Percentiles rank a stretch among this genome's conserved stretches.
These are phyloP conservation scores for Paraescarpia echinospica DNA, from an alignment of 1,140 invertebrate genomes.

Conservation along the genomic window DNA sequence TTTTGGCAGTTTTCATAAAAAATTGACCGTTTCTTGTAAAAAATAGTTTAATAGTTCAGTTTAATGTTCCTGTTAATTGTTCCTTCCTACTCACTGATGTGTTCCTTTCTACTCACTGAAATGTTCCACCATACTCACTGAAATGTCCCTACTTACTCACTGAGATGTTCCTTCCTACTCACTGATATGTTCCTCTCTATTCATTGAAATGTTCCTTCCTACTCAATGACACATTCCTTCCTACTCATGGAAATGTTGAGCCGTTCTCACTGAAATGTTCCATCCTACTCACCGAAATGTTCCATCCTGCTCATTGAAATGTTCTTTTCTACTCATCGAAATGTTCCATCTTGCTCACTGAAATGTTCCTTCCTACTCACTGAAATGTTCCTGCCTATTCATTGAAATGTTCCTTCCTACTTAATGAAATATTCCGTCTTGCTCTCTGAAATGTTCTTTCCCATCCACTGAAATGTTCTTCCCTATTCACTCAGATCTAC, in stretches of 20 bases:
- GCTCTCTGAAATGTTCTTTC: not conserved
- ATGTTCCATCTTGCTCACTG: not conserved
- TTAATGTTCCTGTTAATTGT: no score
- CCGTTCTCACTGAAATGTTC: not conserved
- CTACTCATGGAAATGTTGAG: not conserved
- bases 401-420: not conserved
- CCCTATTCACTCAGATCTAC: not conserved
- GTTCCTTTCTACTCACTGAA: not conserved
- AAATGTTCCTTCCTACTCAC: slow-evolving; percentile 12
- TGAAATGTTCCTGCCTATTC: not conserved
- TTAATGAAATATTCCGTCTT: not conserved
- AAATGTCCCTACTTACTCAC: not conserved
- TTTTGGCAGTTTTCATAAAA: no score
- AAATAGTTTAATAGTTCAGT: no score
- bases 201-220: not conserved
- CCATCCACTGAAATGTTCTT: not conserved
- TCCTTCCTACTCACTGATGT: not conserved
- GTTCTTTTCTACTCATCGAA: not conserved
- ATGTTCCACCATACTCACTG: not conserved
- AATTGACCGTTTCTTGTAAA: not conserved
- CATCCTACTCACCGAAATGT: not conserved
- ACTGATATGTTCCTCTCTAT: not conserved
- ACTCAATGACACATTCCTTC: not conserved
- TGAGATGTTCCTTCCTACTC: not conserved
- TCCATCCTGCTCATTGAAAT: not conserved